A percentile compares a stretch with the other conserved stretches of the same genome.
Evolutionary conservation across 2,888 invertebrate genomes (phyloP).

Genomic region (Ceramica pisi): DNA sequence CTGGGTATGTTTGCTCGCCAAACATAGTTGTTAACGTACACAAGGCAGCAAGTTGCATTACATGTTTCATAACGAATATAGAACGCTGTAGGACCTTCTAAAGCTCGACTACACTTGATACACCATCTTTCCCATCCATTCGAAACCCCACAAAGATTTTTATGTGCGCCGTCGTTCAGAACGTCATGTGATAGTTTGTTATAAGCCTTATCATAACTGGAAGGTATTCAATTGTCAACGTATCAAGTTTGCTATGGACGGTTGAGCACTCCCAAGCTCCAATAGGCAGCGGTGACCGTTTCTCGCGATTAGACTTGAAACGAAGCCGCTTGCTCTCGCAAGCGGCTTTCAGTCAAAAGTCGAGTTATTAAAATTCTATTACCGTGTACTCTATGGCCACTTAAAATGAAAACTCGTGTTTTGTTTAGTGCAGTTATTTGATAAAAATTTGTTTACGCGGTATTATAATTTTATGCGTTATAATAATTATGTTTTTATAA

Average conservation of each 20-base stretch:
- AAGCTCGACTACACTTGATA: constrained; percentile 13
- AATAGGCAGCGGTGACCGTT: constrained; percentile 66
- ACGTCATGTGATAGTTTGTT: constrained; percentile 81
- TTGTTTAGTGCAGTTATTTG: not conserved
- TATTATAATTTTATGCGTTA: not conserved
- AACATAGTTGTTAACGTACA: constrained; percentile 32
- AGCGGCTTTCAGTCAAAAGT: constrained; percentile 68
- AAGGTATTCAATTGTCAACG: constrained; percentile 84
- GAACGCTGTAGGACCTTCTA: constrained; percentile 13
- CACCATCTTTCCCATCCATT: constrained; percentile 15
- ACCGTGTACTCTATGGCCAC: constrained; percentile 38
- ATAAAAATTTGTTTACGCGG: not conserved
- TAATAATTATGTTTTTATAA: constrained; percentile 4
- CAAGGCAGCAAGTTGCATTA: constrained; percentile 25
- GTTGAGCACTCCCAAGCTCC: constrained; percentile 8
- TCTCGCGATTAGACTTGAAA: constrained; percentile 74
- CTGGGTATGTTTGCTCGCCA: constrained; percentile 19
- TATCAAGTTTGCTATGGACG: constrained; percentile 73
- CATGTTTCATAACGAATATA: constrained; percentile 19
- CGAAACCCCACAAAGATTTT: constrained; percentile 76
- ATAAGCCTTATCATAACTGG: constrained; percentile 78
- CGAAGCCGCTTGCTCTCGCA: constrained; percentile 74
- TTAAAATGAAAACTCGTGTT: constrained; percentile 45
- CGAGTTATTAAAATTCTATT: constrained; percentile 64
- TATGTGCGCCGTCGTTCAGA: constrained; percentile 74